Evolutionary conservation across 2,113 vertebrate genomes (phyloP), one percentile per base, ranked within the genome.

Genomic region (Oceanites oceanicus): DNA sequence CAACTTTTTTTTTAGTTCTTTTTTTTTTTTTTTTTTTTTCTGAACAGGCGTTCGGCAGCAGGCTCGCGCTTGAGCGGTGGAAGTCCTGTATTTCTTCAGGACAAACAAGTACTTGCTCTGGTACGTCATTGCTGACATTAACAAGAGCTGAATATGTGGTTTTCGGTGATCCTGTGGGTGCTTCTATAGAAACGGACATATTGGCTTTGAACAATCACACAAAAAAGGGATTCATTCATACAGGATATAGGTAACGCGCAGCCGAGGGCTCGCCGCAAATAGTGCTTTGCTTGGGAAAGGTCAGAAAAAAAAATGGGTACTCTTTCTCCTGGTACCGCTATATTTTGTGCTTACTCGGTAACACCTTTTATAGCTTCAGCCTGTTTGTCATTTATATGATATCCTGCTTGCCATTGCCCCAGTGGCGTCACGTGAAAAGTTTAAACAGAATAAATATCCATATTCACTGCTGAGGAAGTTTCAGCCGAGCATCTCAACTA

Each of bases 91-190:
- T 93, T 94, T 96, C 94, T 96, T 95, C 68, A 77, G 96, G 96
- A 97, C 94, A 94, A 96, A 96, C 88, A 94, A 96, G 92, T 47
- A 34, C 73, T 38, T 75, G 90, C 94, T 70, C 86, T 97, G 95
- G 82, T 94, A 96, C 96, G 96, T 97, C 96, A 97, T 56, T 94
- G 96, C 92, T 98, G 96, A 96, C 93, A 97, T 97, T 96, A 94
- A 96, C 86, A 93, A 95, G 92, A 95, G 78, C 93, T 75, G 77
- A 93, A 88, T 63, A 32, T 92, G 93, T 97, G 96, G 96, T 92
- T 94, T 96, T 96, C 11, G 11, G 94, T 94, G 93, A 95, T 96
- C 76, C 96, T 95, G 96, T 97, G 90, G 94, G 92, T 96, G 81
- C 90, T 97, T 96, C 94, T 96, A 62, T 95, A 97, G 90, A 96